These are phyloP conservation scores for Neolamprologus modestus DNA, from an alignment of 2,113 vertebrate genomes.

Conservation along the genomic window DNA sequence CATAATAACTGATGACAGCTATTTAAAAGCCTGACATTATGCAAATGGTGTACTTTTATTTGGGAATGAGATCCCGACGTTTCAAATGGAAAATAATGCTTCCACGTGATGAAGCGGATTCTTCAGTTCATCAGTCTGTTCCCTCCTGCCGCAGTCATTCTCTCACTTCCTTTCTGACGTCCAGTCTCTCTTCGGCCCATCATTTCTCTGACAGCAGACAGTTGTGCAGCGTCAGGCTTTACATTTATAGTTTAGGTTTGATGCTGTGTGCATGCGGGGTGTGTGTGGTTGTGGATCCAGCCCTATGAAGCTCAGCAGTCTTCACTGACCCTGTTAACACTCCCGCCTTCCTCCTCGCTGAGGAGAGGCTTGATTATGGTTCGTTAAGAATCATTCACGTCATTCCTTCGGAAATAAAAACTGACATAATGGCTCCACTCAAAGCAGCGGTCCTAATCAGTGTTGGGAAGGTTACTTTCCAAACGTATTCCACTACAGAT, in stretches of 20 bases:
- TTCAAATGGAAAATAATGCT: background rate
- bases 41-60: background rate
- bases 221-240: slow-evolving; percentile 45
- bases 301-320: slow-evolving; percentile 1
- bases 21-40: background rate
- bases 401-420: background rate
- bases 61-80: background rate
- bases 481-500: background rate
- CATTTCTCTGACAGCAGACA: slow-evolving; percentile 5
- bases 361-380: background rate
- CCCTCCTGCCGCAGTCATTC: background rate
- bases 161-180: background rate
- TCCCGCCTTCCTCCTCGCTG: background rate
- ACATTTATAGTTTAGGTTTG: background rate
- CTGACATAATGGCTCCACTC: background rate
- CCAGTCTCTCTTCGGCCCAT: background rate
- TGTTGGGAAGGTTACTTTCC: background rate
- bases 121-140: background rate
- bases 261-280: background rate
- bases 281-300: background rate
- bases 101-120: background rate
- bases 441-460: background rate
- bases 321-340: background rate
- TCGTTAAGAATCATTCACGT: background rate
- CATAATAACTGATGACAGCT: background rate